Percentiles rank a stretch among this genome's conserved stretches.
Conservation (phyloP, 2,888 invertebrate genomes). For the Drosophila buzzatii region DNA sequence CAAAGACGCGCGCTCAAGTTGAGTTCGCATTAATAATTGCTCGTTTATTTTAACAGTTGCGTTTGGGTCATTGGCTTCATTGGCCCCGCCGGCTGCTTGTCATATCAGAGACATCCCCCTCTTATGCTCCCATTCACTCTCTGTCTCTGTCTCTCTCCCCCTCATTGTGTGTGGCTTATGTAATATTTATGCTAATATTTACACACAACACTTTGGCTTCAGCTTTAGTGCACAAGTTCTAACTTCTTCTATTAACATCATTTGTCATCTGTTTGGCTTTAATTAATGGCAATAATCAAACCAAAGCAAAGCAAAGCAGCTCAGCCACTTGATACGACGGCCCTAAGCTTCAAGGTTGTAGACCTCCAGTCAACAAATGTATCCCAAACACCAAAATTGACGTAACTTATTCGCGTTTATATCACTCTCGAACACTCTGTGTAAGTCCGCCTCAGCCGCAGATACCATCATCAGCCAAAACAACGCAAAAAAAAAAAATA, state of each 20-base stretch:
- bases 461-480: slow-evolving; percentile 73
- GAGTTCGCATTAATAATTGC: slow-evolving; percentile 67
- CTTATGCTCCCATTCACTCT: not conserved
- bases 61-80: slow-evolving; percentile 74
- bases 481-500: not conserved
- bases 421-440: slow-evolving; percentile 61
- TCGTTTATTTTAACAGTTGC: slow-evolving; percentile 66
- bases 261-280: slow-evolving; percentile 69
- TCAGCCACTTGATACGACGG: slow-evolving; percentile 24
- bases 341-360: slow-evolving; percentile 66
- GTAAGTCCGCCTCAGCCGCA: slow-evolving; percentile 59
- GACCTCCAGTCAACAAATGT: slow-evolving; percentile 52
- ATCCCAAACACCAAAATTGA: slow-evolving; percentile 56
- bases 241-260: slow-evolving; percentile 54
- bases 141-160: not conserved
- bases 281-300: slow-evolving; percentile 76
- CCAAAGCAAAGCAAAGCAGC: slow-evolving; percentile 42
- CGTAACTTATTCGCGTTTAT: slow-evolving; percentile 81
- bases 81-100: slow-evolving; percentile 33
- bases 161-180: slow-evolving; percentile 42
- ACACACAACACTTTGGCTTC: slow-evolving; percentile 32
- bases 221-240: slow-evolving; percentile 21
- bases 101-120: slow-evolving; percentile 35
- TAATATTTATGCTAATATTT: slow-evolving; percentile 77
- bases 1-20: slow-evolving; percentile 41